A percentile compares a stretch with the other conserved stretches of the same genome.
phyloP scores from a whole-genome alignment of 2,888 invertebrate species.

The Epinotia bilunana region DNA sequence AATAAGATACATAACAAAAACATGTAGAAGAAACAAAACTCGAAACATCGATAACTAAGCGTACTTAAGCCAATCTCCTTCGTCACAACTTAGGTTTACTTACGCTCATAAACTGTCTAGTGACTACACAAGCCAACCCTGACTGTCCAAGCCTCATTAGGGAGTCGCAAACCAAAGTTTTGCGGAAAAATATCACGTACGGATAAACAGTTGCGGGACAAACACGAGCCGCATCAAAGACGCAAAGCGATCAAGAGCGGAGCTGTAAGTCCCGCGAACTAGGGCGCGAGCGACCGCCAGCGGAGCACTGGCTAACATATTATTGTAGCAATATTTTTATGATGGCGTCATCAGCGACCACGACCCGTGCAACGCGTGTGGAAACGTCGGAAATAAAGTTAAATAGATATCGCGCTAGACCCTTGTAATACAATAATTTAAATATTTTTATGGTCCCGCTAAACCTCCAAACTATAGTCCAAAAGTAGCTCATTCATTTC shows the following conservation, averaged over 20 bases:
- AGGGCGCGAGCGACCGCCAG: conserved; percentile 9
- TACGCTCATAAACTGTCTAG: conserved; percentile 6
- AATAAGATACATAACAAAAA: no score
- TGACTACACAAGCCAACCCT: conserved; percentile 13
- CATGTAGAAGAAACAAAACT: not conserved
- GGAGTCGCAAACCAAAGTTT: conserved; percentile 5
- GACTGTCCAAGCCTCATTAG: conserved; percentile 26
- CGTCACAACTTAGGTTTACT: conserved; percentile 8
- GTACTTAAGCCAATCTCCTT: not conserved
- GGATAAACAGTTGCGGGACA: conserved; percentile 24
- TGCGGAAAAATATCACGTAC: conserved; percentile 31
- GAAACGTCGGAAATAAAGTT: no score
- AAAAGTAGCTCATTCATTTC: no score
- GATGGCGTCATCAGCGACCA: no score
- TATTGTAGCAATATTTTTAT: no score
- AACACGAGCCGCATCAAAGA: conserved; percentile 36
- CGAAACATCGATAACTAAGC: no score
- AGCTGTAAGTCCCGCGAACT: conserved; percentile 17
- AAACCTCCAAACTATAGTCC: no score
- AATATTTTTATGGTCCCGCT: no score
- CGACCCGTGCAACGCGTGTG: no score
- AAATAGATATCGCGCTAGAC: no score
- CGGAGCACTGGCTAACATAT: not conserved
- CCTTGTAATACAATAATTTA: no score
- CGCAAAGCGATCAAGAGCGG: conserved; percentile 33